Evolutionary conservation across 2,888 invertebrate genomes (phyloP).

Genomic region (Drosophila melanosoma): DNA sequence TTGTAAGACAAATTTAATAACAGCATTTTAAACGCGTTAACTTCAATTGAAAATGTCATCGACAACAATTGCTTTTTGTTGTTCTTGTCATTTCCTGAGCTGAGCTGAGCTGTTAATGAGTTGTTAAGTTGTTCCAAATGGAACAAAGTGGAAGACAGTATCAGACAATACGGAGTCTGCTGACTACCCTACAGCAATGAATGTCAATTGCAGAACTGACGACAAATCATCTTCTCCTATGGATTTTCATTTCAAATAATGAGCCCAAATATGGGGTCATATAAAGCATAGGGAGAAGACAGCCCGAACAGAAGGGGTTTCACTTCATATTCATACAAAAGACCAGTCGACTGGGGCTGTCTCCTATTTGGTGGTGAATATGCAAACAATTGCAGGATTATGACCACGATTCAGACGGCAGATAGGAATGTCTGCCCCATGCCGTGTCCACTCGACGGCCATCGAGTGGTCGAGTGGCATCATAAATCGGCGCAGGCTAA

Average conservation of each 20-base stretch:
- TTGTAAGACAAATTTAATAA: conserved; percentile 54
- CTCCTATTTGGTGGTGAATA: conserved; percentile 9
- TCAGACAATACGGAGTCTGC: conserved; percentile 32
- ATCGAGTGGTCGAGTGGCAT: conserved; percentile 50
- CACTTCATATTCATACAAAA: conserved; percentile 37
- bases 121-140: conserved; percentile 69
- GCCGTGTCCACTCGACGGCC: conserved; percentile 20
- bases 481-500: conserved; percentile 71
- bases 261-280: conserved; percentile 6
- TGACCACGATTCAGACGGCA: conserved; percentile 20
- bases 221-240: conserved; percentile 27
- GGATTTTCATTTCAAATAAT: conserved; percentile 21
- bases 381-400: conserved; percentile 55
- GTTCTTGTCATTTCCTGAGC: conserved; percentile 25
- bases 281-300: conserved; percentile 6
- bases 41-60: conserved; percentile 36
- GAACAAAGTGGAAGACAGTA: conserved; percentile 30
- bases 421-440: not conserved
- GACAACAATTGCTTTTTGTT: conserved; percentile 57
- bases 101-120: conserved; percentile 70
- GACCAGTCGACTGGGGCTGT: conserved; percentile 12
- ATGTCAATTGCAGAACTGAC: conserved; percentile 70
- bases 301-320: conserved; percentile 15
- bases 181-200: conserved; percentile 66
- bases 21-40: conserved; percentile 53